Base-by-base conservation (phyloP, 2,113 vertebrate species). In the Peromyscus maniculatus region DNA sequence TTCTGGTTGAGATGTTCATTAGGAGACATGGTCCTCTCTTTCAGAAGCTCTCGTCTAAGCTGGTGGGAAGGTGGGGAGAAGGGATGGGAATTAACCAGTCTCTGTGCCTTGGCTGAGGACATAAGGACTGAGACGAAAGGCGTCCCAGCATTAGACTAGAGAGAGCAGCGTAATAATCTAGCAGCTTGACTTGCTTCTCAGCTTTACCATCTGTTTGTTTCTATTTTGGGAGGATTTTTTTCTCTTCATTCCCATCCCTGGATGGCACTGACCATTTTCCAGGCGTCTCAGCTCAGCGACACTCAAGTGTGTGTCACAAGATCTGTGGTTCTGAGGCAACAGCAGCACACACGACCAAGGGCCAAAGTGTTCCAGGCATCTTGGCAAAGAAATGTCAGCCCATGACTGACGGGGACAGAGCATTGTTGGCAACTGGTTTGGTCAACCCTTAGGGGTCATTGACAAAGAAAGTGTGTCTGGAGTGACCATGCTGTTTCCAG, bases 221-320 rank as follows among this genome's bases (percentile, higher is more conserved):
- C 91, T 94, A 87, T 92, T 96, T 95, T 88, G 15, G 89, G 89
- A 83, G 49, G 17, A 75, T 39, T 49, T 91, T 13, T 2, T 11
- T 2, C 43, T 33, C 74, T 89, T 66, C 69, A 28, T 84, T 90
- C 83, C 69, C 62, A 77, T 92, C 62, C 33, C 80, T 97, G 78
- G 94, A 82, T 89, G 33, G 5, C 13, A 55, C 26, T 13, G 64
- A 95, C 84, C 62, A 11, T 77, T 97, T 90, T 94, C 94, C 94
- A 95, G 96, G 77, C 91, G 33, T 94, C 72, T 91, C 74, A 72
- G 89, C 87, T 98, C 91, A 96, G 57, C 36, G 28, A 95, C 93
- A 96, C 93, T 67, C 93, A 46, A 57, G 72, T 72, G 9, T 72
- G 9, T 97, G 91, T 96, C 93, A 59, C 28, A 80, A 87, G 91